Evolutionary conservation across 2,888 invertebrate genomes (phyloP).

Genomic region (Acholoe squamosa): DNA sequence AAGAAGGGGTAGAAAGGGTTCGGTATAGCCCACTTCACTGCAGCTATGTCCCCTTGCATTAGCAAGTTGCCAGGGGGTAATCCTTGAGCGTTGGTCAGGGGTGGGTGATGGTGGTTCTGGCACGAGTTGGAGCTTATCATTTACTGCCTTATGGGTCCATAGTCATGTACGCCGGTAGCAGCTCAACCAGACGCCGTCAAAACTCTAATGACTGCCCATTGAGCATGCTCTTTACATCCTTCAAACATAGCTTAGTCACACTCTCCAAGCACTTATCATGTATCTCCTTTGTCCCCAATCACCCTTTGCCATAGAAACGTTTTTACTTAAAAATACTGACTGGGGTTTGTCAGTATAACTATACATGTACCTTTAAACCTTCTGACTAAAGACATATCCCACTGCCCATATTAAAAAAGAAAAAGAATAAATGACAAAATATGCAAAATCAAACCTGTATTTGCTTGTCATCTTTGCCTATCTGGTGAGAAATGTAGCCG

Average conservation of each 20-base stretch:
- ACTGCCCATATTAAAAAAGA: no score
- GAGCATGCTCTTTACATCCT: background rate
- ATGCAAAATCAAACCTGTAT: no score
- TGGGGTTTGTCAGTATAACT: no score
- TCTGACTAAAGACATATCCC: no score
- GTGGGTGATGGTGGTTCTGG: background rate
- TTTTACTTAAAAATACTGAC: no score
- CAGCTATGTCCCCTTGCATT: background rate
- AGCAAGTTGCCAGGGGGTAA: background rate
- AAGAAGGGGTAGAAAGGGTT: background rate
- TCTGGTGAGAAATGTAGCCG: no score
- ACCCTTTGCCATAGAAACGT: background rate
- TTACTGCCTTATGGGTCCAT: background rate
- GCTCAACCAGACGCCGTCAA: background rate
- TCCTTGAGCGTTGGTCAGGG: background rate
- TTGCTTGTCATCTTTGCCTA: no score
- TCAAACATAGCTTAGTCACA: background rate
- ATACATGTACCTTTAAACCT: no score
- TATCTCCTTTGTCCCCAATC: conserved; percentile 1
- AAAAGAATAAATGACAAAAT: no score
- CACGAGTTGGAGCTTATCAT: background rate
- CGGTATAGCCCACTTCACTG: background rate
- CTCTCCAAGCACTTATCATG: background rate
- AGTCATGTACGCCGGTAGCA: background rate
- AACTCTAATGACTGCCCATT: conserved; percentile 5